Conservation (phyloP, 37 sponge, comb jelly and placozoan species). For the Halisarca cf. caerulea region DNA sequence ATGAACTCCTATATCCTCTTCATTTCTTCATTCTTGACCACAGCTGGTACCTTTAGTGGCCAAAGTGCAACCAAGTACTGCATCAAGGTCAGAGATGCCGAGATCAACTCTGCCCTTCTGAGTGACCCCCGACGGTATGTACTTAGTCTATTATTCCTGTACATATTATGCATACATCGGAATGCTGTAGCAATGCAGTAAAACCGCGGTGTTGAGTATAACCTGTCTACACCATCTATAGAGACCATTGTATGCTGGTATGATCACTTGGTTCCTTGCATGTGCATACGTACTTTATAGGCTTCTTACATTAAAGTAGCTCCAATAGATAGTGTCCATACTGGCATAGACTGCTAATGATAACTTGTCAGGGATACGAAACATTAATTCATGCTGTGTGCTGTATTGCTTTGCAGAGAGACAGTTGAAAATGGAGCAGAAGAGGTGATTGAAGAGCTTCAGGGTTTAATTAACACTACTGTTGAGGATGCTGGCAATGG, state of each 20-base stretch:
- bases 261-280: no score
- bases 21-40: not conserved
- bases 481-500: not conserved
- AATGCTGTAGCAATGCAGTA: no score
- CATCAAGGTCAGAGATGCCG: slow-evolving; percentile 2
- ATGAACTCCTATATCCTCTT: not conserved
- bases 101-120: not conserved
- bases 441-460: not conserved
- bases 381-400: no score
- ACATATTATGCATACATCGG: no score
- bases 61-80: slow-evolving; percentile 39
- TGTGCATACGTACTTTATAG: no score
- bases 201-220: no score
- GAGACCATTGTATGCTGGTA: no score
- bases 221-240: no score
- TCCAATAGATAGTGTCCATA: no score
- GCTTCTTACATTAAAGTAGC: no score
- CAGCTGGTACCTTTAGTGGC: slow-evolving; percentile 20
- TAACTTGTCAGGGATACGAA: no score
- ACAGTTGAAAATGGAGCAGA: not conserved
- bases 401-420: not conserved
- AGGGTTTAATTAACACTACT: not conserved
- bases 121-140: not conserved
- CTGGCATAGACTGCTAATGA: no score
- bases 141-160: not conserved